Base-by-base conservation (phyloP, 1,140 invertebrate species). In the Drosophila tropicalis region DNA sequence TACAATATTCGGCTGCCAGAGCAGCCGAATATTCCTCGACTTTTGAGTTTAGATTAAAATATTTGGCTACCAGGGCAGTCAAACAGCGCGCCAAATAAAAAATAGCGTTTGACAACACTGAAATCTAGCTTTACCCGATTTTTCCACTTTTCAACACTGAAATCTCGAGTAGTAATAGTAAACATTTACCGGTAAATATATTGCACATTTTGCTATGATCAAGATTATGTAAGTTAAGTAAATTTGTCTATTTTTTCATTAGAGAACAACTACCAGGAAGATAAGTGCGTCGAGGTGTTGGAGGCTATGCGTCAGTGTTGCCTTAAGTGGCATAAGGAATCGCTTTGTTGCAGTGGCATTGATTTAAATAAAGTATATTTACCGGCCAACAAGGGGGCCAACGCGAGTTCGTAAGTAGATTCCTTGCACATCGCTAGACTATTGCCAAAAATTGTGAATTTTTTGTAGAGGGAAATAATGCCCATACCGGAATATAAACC, bases 221-320 rank as follows among this genome's bases (percentile, higher is more conserved):
- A 44, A 61, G 54, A 63, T 56, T 72, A 56, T 22, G 3, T 29
- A 61, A 19, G 47, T 71, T 62, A 63, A 41, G 19, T 67, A 62
- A 54, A 65, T 62, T 29, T 61, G 4, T 51, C 15, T 13, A 0
- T 22, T 55, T 47, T n/a, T 41, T 22, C 92, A 93, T 76, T 69
- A 96, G 95, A 95, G 63, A 95, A 96, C 70, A 93, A 95, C 22
- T 96, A 94, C 91, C 95, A 96, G 92, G 94, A 95, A 66, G 90
- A 93, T 34, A 93, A 92, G 51, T 96, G 95, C 78, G 80, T 93
- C 69, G 75, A 92, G 19, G 93, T 94, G 12, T 93, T 96, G 29
- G 94, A 96, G 80, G 92, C 94, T 74, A 92, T 96, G 90, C 91
- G 94, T 62, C 91, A 95, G 56, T 96, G 95, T 80, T 96, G 95